A percentile compares a stretch with the other conserved stretches of the same genome.
phyloP scores from a whole-genome alignment of 2,888 invertebrate genomes.

The Anaspis maculata region DNA sequence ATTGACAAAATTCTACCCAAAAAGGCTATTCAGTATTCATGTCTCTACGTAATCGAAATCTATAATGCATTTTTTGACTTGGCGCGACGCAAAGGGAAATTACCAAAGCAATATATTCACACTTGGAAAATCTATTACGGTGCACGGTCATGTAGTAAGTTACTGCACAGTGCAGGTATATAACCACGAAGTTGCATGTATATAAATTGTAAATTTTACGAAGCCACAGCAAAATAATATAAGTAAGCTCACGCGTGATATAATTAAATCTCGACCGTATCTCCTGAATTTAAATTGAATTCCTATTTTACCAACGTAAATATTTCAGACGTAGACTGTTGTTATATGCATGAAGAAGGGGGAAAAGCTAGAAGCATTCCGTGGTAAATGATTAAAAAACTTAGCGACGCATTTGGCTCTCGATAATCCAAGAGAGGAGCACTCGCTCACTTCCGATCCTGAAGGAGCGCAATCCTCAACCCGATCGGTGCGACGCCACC shows the following conservation, averaged over 20 bases:
- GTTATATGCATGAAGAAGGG: conserved; percentile 4
- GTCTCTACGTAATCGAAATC: no score
- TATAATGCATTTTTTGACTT: no score
- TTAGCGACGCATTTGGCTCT: conserved; percentile 4
- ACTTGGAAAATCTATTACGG: conserved; percentile 5
- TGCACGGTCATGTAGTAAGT: conserved; percentile 6
- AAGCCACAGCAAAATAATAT: no score
- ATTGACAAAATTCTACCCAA: no score
- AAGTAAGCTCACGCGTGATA: no score
- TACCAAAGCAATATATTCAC: conserved; percentile 3
- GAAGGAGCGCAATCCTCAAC: conserved; percentile 2
- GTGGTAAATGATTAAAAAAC: conserved; percentile 9
- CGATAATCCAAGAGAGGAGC: conserved; percentile 4
- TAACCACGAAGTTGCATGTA: not conserved
- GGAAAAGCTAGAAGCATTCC: conserved; percentile 2
- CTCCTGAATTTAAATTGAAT: no score
- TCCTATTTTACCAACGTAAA: no score
- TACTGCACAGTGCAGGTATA: not conserved
- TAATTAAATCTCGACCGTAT: no score
- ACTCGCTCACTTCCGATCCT: conserved; percentile 6
- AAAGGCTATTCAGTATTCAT: no score
- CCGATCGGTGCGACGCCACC: no score
- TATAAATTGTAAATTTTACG: conserved; percentile 10
- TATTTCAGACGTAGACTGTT: conserved; percentile 1
- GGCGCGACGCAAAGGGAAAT: not conserved